phyloP scores from a whole-genome alignment of 2,888 invertebrate genomes.

The Mythimna ferrago region DNA sequence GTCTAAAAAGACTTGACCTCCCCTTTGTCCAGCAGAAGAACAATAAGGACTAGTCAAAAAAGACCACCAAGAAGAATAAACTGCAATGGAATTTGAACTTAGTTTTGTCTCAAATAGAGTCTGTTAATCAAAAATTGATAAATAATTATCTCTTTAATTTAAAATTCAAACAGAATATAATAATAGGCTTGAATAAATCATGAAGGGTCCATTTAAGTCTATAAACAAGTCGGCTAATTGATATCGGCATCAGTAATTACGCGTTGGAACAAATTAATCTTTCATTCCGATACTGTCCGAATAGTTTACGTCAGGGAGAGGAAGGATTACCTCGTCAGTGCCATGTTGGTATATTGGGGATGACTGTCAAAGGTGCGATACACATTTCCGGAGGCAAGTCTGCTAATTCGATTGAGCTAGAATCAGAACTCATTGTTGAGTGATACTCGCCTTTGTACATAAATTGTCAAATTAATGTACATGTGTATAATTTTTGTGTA shows the following conservation, averaged over 20 bases:
- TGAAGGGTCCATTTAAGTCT: neutral
- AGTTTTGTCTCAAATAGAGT: no score
- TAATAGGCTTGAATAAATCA: constrained; percentile 1
- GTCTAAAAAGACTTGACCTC: no score
- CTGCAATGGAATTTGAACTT: no score
- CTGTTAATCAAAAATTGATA: no score
- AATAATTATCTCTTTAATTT: no score
- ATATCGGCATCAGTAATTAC: neutral
- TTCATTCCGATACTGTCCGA: neutral
- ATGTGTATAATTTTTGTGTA: no score
- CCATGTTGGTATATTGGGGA: neutral
- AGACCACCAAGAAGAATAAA: no score
- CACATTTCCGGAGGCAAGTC: neutral
- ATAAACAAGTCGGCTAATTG: neutral
- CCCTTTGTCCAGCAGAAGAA: no score
- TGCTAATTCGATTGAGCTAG: neutral
- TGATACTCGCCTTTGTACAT: no score
- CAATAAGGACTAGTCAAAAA: no score
- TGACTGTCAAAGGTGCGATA: neutral
- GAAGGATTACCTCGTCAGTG: neutral
- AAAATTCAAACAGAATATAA: neutral
- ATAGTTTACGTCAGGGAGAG: neutral
- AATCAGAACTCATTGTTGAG: neutral
- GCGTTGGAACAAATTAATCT: neutral
- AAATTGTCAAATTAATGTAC: no score